Evolutionary conservation across 1,140 invertebrate species (phyloP), one percentile per base, ranked within the genome.

Genomic region (Apis florea): DNA sequence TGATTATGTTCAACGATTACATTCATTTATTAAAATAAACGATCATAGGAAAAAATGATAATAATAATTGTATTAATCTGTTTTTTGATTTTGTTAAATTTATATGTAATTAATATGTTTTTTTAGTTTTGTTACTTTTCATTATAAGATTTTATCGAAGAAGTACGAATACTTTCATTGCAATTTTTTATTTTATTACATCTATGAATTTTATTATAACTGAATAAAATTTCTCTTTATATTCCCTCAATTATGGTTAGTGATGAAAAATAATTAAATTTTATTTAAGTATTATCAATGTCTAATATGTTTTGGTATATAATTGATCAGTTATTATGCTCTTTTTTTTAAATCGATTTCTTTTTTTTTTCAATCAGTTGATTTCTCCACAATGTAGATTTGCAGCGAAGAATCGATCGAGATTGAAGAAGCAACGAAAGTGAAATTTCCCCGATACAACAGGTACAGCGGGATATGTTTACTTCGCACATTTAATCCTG

Each of bases 361-460:
- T 26, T 31, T 26, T 58, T 40, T 49, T 66, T 56, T 8, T 6
- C 31, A 49, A n/a, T 15, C 56, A 11, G 19, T 21, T 26, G 72
- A 84, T 85, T 85, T 85, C 79, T 72, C 73, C 51, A 31, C n/a
- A n/a, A n/a, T 21, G 31, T 68, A 24, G 58, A 67, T 51, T 54
- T 77, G 17, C 58, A 40, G 26, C n/a, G 2, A 9, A 1, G 19
- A 70, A 70, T 31, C 24, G 66, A 54, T 40, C 31, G 31, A 63
- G 69, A 56, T 69, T 13, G 58, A 80, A 86, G 75, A 79, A 71
- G 68, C 64, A 87, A 74, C 85, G 86, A 87, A 87, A 87, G 86
- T 87, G 86, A 87, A 87, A 87, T 70, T 54, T 31, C 47, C 47
- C n/a, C 21, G 12, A 61, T 53, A 63, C 26, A n/a, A 51, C 13